Conservation (phyloP, 2,113 vertebrate genomes). For the Vulpes lagopus region DNA sequence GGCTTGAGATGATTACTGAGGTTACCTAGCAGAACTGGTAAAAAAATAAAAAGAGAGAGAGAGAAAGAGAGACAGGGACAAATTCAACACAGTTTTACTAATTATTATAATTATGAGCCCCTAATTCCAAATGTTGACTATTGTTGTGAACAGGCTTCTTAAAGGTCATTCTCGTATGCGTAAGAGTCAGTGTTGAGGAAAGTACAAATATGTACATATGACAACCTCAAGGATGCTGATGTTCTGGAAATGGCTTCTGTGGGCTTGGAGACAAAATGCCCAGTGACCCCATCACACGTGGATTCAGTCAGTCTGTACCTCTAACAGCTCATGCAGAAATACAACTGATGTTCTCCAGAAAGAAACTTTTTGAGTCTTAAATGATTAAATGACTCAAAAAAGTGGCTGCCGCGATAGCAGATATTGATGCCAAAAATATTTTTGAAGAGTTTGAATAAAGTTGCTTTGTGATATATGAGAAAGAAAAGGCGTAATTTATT, state of each 20-base stretch:
- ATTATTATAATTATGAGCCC: neutral
- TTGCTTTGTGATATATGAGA: neutral
- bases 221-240: neutral
- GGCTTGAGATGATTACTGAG: neutral
- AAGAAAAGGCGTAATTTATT: neutral
- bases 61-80: neutral
- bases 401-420: neutral
- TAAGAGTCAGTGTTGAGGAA: neutral
- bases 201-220: neutral
- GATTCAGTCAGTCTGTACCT: neutral
- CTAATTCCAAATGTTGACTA: neutral
- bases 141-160: neutral
- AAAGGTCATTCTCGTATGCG: neutral
- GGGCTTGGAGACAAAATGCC: neutral
- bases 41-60: neutral
- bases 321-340: neutral
- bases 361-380: conserved; percentile 27
- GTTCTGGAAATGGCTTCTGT: neutral
- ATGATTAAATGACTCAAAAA: neutral
- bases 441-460: neutral
- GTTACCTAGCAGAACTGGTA: neutral
- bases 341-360: neutral
- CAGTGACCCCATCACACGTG: neutral
- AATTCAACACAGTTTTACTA: neutral
- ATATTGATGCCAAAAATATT: neutral